Base-by-base conservation (phyloP, 2,888 invertebrate genomes). In the Parnassius smintheus region DNA sequence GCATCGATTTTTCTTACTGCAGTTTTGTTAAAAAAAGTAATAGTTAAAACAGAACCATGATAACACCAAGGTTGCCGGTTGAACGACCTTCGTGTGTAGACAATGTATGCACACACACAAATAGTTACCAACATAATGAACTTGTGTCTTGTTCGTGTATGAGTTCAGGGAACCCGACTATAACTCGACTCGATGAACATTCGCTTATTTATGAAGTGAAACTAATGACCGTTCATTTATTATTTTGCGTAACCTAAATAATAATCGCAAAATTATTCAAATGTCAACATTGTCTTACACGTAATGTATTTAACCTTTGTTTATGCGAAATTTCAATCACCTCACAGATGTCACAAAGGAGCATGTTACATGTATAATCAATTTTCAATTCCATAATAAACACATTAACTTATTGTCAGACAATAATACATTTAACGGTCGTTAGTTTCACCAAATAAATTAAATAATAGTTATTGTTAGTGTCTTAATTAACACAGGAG, bases 41-140 rank as follows among this genome's bases (percentile, higher is more conserved):
- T 48, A 60, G 44, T 49, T n/a, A 13, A 42, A 18, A 48, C 48
- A 10, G 52, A 66, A 59, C 61, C 56, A 49, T 67, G 69, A 69
- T 70, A 70, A 66, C 66, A 35, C 51, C 70, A 66, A 66, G 66
- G 69, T 65, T 66, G 65, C 25, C 56, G 57, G 69, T 66, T 64
- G 62, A 69, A 70, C 52, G 68, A 70, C 67, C 70, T 67, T 48
- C 54, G 51, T 59, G 62, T 65, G 56, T 62, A 66, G 68, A 66
- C 68, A 65, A 67, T 66, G 61, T 68, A 62, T 64, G 59, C 66
- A 56, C 69, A 65, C 66, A 69, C 68, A 65, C 70, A 66, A 66
- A 67, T 65, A 64, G 65, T 65, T 50, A 59, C 60, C 61, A 52
- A 65, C 62, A 57, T 60, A 65, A 60, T 48, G 46, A 53, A 48